A percentile compares a stretch with the other conserved stretches of the same genome.
phyloP scores from a whole-genome alignment of 2,888 invertebrate genomes.

The Ophonus ardosiacus region DNA sequence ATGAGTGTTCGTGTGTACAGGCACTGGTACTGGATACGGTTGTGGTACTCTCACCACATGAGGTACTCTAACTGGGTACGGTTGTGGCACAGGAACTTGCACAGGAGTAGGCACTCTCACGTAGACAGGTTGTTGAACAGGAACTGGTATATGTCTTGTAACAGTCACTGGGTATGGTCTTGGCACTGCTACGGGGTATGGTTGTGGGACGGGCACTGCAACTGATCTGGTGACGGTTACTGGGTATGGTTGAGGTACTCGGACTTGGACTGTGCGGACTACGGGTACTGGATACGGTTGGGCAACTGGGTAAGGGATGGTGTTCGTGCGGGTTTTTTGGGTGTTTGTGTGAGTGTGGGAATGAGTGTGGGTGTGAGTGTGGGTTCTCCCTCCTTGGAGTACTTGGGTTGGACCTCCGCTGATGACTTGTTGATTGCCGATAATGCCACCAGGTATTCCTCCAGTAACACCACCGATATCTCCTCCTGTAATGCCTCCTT shows the following conservation, averaged over 20 bases:
- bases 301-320: constrained; percentile 51
- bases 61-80: constrained; percentile 66
- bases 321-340: constrained; percentile 49
- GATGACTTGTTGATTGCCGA: not conserved
- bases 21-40: constrained; percentile 66
- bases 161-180: constrained; percentile 71
- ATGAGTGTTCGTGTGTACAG: constrained; percentile 66
- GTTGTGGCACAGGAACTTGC: constrained; percentile 65
- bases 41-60: constrained; percentile 66
- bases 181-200: constrained; percentile 71
- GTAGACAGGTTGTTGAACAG: constrained; percentile 67
- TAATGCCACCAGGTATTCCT: constrained; percentile 6
- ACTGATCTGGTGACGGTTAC: constrained; percentile 69
- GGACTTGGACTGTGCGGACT: constrained; percentile 57
- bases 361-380: constrained; percentile 50
- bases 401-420: not conserved
- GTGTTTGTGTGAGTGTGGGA: constrained; percentile 56
- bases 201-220: constrained; percentile 71
- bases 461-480: not conserved
- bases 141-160: constrained; percentile 69
- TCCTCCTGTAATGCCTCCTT: constrained; percentile 6
- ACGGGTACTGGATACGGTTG: constrained; percentile 60
- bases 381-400: constrained; percentile 3
- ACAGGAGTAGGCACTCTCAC: constrained; percentile 69
- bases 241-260: constrained; percentile 64